Base-by-base conservation (phyloP, 2,113 vertebrate species). In the Penelope pileata region DNA sequence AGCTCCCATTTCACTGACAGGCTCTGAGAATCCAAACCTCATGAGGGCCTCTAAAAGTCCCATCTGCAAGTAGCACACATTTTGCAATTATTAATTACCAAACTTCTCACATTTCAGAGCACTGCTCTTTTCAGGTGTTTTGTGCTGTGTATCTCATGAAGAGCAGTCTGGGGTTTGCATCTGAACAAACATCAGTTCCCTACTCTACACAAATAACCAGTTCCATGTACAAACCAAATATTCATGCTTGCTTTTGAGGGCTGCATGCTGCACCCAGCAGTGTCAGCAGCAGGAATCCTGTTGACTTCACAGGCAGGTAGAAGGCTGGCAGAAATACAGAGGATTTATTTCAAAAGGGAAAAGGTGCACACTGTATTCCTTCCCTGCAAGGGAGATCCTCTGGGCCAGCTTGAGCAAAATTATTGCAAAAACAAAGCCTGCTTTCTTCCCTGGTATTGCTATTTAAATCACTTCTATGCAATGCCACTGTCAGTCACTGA, bases 381-480 rank as follows among this genome's bases (percentile, higher is more conserved):
- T 93, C 26, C 43, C 38, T 42, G 19, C 42, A 70, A 70, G 58
- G 62, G n/a, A 51, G 48, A 36, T 51, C 75, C 80, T 93, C 58
- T 59, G 59, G 83, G 81, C 67, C 60, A 40, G 73, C 81, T 67
- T 59, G 70, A 92, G 34, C 32, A 82, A 70, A 93, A 87, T 2
- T 38, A 10, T 32, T 93, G 29, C 90, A 86, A 83, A 76, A 92
- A 21, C 27, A 48, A 88, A 86, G 64, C 30, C 64, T 56, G 34
- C 8, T 80, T 95, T 83, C 73, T 81, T 66, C 58, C 29, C 64
- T 22, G 6, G 23, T 45, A 68, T 12, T 51, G 67, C 40, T 86
- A 82, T 73, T 93, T 81, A 94, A 89, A 93, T 93, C 56, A 91
- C 47, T 90, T 95, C 91, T 68, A 59, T 48, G 86, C 42, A 42